Percentiles rank a stretch among this genome's conserved stretches.
These are phyloP conservation scores for Drosophila virilis DNA, from an alignment of 1,140 invertebrate genomes.

Conservation along the genomic window DNA sequence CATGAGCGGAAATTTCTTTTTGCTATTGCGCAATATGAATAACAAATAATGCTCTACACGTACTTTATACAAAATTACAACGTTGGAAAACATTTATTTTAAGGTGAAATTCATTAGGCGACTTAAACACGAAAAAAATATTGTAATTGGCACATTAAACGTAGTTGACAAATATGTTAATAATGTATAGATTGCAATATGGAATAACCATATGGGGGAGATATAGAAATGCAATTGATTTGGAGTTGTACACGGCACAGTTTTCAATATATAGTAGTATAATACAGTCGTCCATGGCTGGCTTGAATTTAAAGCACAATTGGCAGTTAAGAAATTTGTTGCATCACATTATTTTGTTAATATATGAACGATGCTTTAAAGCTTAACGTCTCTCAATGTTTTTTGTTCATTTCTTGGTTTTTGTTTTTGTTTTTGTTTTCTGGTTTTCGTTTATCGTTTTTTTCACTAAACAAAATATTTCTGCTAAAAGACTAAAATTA, in stretches of 20 bases:
- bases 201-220: constrained; percentile 22
- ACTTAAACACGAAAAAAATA: constrained; percentile 68
- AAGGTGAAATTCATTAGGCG: constrained; percentile 61
- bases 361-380: constrained; percentile 64
- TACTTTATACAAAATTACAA: constrained; percentile 72
- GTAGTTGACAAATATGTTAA: constrained; percentile 72
- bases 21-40: constrained; percentile 69
- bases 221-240: constrained; percentile 53
- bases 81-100: constrained; percentile 76
- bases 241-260: constrained; percentile 37
- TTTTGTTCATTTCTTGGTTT: constrained; percentile 33
- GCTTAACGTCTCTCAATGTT: constrained; percentile 55
- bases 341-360: constrained; percentile 39
- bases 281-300: constrained; percentile 73
- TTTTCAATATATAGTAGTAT: constrained; percentile 55
- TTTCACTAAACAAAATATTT: constrained; percentile 75
- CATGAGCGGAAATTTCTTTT: constrained; percentile 72
- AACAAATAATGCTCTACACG: constrained; percentile 48
- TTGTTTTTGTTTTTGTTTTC: constrained; percentile 41
- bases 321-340: constrained; percentile 61
- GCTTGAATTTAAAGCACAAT: constrained; percentile 68
- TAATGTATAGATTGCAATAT: constrained; percentile 51
- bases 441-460: constrained; percentile 41
- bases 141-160: constrained; percentile 78
- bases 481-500: constrained; percentile 78